Evolutionary conservation across 1,140 invertebrate genomes (phyloP).

Genomic region (Xylocopa sonorina): DNA sequence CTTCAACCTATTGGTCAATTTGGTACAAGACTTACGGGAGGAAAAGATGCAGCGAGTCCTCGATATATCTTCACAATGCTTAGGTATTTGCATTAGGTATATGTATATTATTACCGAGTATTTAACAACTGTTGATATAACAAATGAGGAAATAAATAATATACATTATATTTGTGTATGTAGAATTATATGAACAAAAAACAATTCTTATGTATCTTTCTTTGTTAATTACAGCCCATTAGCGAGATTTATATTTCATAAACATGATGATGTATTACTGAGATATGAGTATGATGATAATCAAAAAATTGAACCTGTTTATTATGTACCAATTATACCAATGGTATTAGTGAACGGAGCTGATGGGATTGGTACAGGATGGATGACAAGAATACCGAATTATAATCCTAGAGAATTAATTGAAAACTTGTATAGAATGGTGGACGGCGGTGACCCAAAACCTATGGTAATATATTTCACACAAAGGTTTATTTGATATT

Average conservation of each 20-base stretch:
- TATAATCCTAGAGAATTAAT: constrained; percentile 97
- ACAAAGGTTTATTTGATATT: not conserved
- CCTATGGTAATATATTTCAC: constrained; percentile 85
- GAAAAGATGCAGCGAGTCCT: constrained; percentile 98
- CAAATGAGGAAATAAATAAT: too few relatives aligned
- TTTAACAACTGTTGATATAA: too few relatives aligned
- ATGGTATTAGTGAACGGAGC: constrained; percentile 99
- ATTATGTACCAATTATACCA: constrained; percentile 97
- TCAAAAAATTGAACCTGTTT: constrained; percentile 95
- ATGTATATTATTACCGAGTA: too few relatives aligned
- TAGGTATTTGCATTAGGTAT: constrained; percentile 82
- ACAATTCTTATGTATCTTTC: too few relatives aligned
- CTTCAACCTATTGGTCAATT: constrained; percentile 98
- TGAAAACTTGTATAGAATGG: constrained; percentile 90
- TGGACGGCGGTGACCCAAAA: constrained; percentile 90
- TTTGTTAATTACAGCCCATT: constrained; percentile 83
- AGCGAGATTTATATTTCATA: constrained; percentile 93
- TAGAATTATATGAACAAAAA: too few relatives aligned
- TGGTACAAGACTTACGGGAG: constrained; percentile 92
- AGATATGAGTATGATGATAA: constrained; percentile 97
- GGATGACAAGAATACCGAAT: constrained; percentile 99
- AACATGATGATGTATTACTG: constrained; percentile 94
- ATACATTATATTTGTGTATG: too few relatives aligned
- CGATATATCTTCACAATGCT: constrained; percentile 99
- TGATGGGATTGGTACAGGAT: constrained; percentile 99